A percentile compares a stretch with the other conserved stretches of the same genome.
phyloP scores from a whole-genome alignment of 1,140 invertebrate species.

The Galendromus occidentalis region DNA sequence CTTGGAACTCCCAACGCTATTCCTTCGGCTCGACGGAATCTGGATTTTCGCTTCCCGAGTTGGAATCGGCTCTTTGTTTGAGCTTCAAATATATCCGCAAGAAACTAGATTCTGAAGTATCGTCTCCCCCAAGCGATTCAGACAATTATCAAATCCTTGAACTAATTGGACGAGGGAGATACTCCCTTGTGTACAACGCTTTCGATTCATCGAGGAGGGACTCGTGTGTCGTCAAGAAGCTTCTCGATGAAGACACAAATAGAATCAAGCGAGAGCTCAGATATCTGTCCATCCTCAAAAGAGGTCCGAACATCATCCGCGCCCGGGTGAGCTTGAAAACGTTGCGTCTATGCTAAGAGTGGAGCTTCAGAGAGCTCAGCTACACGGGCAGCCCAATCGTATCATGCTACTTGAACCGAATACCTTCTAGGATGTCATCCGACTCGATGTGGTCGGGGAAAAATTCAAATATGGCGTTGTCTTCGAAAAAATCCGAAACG shows the following conservation, averaged over 20 bases:
- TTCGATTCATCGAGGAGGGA: constrained; percentile 93
- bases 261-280: constrained; percentile 99
- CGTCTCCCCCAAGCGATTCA: constrained; percentile 45
- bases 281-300: constrained; percentile 93
- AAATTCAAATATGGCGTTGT: neutral
- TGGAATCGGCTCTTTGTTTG: too few relatives aligned
- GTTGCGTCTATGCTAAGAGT: too few relatives aligned
- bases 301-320: constrained; percentile 94
- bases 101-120: neutral
- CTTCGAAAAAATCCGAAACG: neutral
- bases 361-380: neutral
- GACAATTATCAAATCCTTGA: constrained; percentile 95
- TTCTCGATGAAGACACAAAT: constrained; percentile 99
- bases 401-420: neutral
- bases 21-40: too few relatives aligned
- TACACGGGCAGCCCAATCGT: neutral
- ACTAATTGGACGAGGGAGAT: constrained; percentile 93
- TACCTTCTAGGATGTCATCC: neutral
- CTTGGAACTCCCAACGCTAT: too few relatives aligned
- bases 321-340: neutral
- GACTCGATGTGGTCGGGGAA: neutral
- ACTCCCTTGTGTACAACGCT: constrained; percentile 98
- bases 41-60: too few relatives aligned
- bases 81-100: neutral
- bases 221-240: constrained; percentile 98